Evolutionary conservation across 2,888 invertebrate species (phyloP).

Genomic region (Harmothoe impar): DNA sequence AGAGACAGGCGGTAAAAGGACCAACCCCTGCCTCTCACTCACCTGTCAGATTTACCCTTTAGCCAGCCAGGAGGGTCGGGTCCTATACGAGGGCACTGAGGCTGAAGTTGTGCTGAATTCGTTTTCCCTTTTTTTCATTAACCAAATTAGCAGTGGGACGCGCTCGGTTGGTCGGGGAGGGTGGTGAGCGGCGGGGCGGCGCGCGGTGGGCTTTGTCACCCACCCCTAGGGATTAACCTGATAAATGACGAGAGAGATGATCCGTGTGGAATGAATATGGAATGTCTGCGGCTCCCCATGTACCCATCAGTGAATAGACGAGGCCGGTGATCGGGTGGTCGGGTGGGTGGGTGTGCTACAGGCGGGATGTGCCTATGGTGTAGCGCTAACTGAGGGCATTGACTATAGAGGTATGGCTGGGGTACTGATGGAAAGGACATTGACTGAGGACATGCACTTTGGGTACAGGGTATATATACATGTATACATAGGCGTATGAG

Average conservation of each 20-base stretch:
- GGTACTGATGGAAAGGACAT: no score
- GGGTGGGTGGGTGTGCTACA: not conserved
- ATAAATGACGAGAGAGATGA: constrained; percentile 48
- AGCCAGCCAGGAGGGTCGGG: not conserved
- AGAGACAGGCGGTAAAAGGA: not conserved
- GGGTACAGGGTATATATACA: no score
- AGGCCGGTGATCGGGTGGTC: not conserved
- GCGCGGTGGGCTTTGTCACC: constrained; percentile 2
- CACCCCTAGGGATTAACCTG: constrained; percentile 24
- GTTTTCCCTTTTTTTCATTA: constrained; percentile 5
- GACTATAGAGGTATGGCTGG: not conserved
- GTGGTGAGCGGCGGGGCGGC: not conserved
- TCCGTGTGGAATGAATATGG: constrained; percentile 31
- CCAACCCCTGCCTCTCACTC: not conserved
- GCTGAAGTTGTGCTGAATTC: constrained; percentile 18
- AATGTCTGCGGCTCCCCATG: not conserved
- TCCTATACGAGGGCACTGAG: not conserved
- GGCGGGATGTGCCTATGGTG: not conserved
- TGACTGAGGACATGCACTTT: no score
- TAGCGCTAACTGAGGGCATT: not conserved
- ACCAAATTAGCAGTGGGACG: not conserved
- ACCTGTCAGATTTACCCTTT: not conserved
- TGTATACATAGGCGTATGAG: no score
- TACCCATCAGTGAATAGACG: not conserved
- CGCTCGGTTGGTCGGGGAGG: not conserved